Conservation (phyloP, 2,797 vertebrate species). For the Enteromius paludinosus region DNA sequence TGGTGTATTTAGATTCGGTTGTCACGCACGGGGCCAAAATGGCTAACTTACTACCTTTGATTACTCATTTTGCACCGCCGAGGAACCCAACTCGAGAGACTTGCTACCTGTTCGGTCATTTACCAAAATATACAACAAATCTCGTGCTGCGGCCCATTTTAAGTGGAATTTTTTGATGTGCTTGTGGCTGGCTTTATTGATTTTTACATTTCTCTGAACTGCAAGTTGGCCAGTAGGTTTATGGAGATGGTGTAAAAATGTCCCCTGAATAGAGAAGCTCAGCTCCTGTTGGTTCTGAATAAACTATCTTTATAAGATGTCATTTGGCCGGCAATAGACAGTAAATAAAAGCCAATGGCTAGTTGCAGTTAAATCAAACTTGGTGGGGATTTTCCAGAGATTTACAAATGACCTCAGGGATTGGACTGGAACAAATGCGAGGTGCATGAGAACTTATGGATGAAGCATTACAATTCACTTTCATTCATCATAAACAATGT, state of each 20-base stretch:
- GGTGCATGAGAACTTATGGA: conserved; percentile 71
- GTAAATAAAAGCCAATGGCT: conserved; percentile 95
- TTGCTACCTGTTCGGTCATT: conserved; percentile 27
- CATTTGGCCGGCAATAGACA: conserved; percentile 88
- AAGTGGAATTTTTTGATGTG: conserved; percentile 85
- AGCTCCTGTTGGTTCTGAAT: conserved; percentile 86
- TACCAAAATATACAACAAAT: conserved; percentile 55
- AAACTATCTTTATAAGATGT: conserved; percentile 88
- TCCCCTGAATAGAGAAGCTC: conserved; percentile 82
- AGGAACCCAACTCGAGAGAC: conserved; percentile 36
- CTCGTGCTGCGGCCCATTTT: conserved; percentile 76
- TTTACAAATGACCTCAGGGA: conserved; percentile 93
- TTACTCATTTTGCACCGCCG: conserved; percentile 41
- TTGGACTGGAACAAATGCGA: conserved; percentile 77
- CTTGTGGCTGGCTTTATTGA: conserved; percentile 83
- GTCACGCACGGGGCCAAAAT: conserved; percentile 65
- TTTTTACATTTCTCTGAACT: conserved; percentile 88
- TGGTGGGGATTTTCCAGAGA: conserved; percentile 88
- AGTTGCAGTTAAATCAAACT: conserved; percentile 94
- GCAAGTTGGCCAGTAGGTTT: conserved; percentile 80
- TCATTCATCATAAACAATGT: conserved; percentile 51
- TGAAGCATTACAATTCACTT: conserved; percentile 58
- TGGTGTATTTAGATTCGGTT: conserved; percentile 66
- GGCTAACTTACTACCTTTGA: conserved; percentile 68
- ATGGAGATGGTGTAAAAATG: conserved; percentile 85